Base-by-base conservation (phyloP, 2,888 invertebrate genomes). In the Lepidocyrtinus sp. region DNA sequence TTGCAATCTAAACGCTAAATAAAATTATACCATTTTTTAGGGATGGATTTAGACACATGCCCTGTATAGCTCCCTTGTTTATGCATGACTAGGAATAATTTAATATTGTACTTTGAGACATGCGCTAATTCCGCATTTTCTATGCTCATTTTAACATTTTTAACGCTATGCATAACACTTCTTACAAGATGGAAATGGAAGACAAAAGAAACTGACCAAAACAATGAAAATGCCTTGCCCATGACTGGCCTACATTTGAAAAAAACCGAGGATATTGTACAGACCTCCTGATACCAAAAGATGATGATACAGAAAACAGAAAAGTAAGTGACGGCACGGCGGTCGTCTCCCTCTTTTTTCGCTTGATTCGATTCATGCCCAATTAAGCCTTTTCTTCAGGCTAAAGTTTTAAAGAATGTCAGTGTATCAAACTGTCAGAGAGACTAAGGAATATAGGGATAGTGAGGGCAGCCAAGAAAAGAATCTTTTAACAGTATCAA, bases 191-290 rank as follows among this genome's bases (percentile, higher is more conserved):
- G 24, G 27, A 46, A 73, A 64, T 65, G 65, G 73, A 76, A 72
- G 77, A 78, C 78, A 78, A 55, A 55, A 55, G 77, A 78, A 72
- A 72, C 73, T 72, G 72, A 55, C 68, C 72, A 78, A 78, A 73
- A 78, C 78, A 78, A 78, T 78, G 68, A 70, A 36, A 62, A 50
- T 50, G 78, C 78, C 78, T 73, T 78, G 78, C 78, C 78, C 78
- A 73, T 78, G 78, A 78, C 72, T 78, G 78, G 26, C 78, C 78
- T 78, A 78, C 72, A 78, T 78, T 71, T 77, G 25, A n/a, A 2
- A 15, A 36, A 36, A 36, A 36, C 36, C 12, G 36, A 55, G 55
- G n/a, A 7, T n/a, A 5, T n/a, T n/a, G 17, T 55, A 5, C 55
- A 55, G 17, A 12, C 15, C 55, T n/a, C 17, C 55, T 55, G n/a